Evolutionary conservation across 2,888 invertebrate species (phyloP).

Genomic region (Poecilobothrus nobilitatus): DNA sequence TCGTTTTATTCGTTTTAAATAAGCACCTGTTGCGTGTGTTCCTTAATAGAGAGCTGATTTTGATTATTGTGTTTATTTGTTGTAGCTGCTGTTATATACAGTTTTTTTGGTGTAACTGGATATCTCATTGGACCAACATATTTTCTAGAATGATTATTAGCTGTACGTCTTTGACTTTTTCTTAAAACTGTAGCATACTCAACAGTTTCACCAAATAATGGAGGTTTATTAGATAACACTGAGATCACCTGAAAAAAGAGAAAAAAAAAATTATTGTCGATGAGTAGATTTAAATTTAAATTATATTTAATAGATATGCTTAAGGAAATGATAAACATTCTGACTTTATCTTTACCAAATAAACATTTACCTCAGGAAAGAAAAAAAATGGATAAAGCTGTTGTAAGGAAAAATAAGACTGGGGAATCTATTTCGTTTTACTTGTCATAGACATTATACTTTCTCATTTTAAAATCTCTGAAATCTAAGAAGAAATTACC

Average conservation of each 20-base stretch:
- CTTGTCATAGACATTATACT: too few species aligned
- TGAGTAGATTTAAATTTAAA: neutral
- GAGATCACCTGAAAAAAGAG: conserved; percentile 21
- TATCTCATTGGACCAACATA: conserved; percentile 57
- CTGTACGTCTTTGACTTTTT: conserved; percentile 4
- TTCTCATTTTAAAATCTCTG: too few species aligned
- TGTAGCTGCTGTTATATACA: neutral
- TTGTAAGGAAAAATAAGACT: too few species aligned
- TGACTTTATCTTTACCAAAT: too few species aligned
- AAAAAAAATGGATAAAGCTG: too few species aligned
- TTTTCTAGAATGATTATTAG: conserved; percentile 44
- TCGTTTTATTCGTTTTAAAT: conserved; percentile 39
- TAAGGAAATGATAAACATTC: too few species aligned
- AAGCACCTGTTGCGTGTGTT: conserved; percentile 49
- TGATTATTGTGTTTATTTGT: neutral
- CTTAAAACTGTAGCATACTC: conserved; percentile 9
- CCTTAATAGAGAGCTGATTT: conserved; percentile 6
- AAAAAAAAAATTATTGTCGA: conserved; percentile 9
- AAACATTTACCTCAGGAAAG: too few species aligned
- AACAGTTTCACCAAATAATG: conserved; percentile 9
- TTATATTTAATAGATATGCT: too few species aligned
- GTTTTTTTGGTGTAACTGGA: conserved; percentile 54
- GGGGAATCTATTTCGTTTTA: too few species aligned
- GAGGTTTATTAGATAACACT: conserved; percentile 22
- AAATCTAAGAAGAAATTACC: too few species aligned